Base-by-base conservation (phyloP, 2,113 vertebrate genomes). In the Emydocephalus ijimae region DNA sequence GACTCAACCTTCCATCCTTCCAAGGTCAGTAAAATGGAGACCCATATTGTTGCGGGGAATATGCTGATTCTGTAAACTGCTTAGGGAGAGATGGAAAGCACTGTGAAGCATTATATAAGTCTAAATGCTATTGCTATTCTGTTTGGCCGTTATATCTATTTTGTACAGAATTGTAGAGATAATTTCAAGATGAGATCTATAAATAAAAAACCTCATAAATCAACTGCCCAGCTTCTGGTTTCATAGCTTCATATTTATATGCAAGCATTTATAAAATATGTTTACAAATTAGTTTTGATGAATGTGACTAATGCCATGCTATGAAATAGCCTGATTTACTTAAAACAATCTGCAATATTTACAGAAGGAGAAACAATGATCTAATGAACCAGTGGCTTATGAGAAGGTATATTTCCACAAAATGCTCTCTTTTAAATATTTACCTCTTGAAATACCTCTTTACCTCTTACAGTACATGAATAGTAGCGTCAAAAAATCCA, bases 401-500 rank as follows among this genome's bases (percentile, higher is more conserved):
- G 8, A 39, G 2, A 43, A 21, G 11, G 20, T 11, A 74, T 0
- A 81, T 54, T 81, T 81, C 61, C 50, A 12, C 34, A 74, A 90
- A 20, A 7, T 81, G n/a, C n/a, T 81, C n/a, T 34, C 7, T 81
- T 74, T 74, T 39, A 81, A 81, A 86, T 23, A 86, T 86, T 23
- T 86, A 86, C 4, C 20, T 43, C 4, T 50, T 48, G 24, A 52
- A 87, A 52, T 43, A 43, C 43, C 43, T 43, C 43, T 86, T 23
- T 86, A 86, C 10, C 20, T 43, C 4, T 50, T 48, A 52, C 52
- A 52, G 26, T 6, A 20, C n/a, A 39, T 12, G 64, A 93, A 69
- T 93, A 93, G 94, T 90, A 93, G 89, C 59, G 92, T 88, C 43
- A 85, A 92, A 61, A 61, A 92, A 52, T 50, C 91, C 56, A 52